Conservation (phyloP, 2,797 vertebrate species). For the Poeciliopsis turneri region DNA sequence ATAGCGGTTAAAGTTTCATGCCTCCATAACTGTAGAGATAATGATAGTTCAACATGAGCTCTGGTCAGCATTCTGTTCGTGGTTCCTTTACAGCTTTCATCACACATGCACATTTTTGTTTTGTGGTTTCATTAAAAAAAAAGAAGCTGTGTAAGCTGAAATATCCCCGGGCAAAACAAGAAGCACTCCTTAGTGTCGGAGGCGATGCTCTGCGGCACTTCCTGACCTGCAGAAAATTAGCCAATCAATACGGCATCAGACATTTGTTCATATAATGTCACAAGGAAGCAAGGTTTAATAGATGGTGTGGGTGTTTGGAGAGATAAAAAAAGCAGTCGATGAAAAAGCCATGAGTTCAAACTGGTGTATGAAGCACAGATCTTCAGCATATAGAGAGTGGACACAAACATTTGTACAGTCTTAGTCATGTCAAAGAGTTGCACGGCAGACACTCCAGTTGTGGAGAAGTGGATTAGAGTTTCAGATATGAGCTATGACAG, state of each 20-base stretch:
- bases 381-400: background rate
- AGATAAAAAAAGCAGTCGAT: background rate
- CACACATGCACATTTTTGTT: conserved; percentile 5
- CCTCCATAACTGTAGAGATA: conserved; percentile 34
- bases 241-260: conserved; percentile 5
- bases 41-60: conserved; percentile 14
- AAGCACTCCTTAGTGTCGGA: background rate
- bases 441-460: background rate
- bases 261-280: background rate
- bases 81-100: conserved; percentile 5
- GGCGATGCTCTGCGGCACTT: background rate
- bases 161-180: background rate
- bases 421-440: background rate
- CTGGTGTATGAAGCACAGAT: background rate
- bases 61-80: background rate
- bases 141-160: background rate
- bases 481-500: background rate
- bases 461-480: background rate
- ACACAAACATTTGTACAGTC: background rate
- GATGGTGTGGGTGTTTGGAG: background rate
- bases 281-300: background rate
- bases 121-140: background rate
- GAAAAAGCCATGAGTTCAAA: background rate
- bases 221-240: background rate
- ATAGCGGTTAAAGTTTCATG: conserved; percentile 21